These are phyloP conservation scores for Galleria mellonella DNA, from an alignment of 1,140 invertebrate species.

Conservation along the genomic window DNA sequence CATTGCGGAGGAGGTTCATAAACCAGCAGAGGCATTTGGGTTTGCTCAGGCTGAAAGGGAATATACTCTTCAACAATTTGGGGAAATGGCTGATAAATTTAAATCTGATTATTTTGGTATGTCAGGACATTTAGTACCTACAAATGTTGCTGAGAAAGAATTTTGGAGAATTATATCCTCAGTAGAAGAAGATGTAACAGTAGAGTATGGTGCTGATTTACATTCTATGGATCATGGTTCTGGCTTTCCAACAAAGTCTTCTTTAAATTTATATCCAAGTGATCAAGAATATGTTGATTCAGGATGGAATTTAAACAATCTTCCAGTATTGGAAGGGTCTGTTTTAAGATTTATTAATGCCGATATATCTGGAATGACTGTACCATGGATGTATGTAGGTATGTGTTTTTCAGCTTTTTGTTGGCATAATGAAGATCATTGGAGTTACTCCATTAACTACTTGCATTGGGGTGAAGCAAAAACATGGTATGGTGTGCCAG, in stretches of 20 bases:
- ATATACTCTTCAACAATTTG: conserved; percentile 97
- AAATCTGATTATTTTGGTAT: conserved; percentile 98
- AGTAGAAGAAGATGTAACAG: conserved; percentile 97
- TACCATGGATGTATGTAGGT: conserved; percentile 99
- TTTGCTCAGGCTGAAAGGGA: conserved; percentile 97
- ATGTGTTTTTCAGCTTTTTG: conserved; percentile 99
- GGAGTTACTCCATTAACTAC: conserved; percentile 99
- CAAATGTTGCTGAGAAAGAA: conserved; percentile 92
- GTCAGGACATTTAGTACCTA: conserved; percentile 88
- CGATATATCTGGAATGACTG: conserved; percentile 99
- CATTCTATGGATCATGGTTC: conserved; percentile 99
- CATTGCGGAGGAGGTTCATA: conserved; percentile 94
- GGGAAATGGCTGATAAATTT: conserved; percentile 99
- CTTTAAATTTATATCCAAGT: conserved; percentile 83
- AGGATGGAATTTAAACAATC: conserved; percentile 98
- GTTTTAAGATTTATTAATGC: conserved; percentile 97
- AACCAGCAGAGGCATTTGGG: conserved; percentile 96
- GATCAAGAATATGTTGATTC: conserved; percentile 95
- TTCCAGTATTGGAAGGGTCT: conserved; percentile 94
- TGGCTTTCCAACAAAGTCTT: conserved; percentile 96
- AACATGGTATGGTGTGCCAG: conserved; percentile 97
- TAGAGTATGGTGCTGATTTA: conserved; percentile 99
- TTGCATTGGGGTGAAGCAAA: conserved; percentile 97
- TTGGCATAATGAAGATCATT: conserved; percentile 99
- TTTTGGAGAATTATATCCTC: conserved; percentile 98